These are phyloP conservation scores for Odontocolon sp. DNA, from an alignment of 2,888 invertebrate genomes.

Conservation along the genomic window DNA sequence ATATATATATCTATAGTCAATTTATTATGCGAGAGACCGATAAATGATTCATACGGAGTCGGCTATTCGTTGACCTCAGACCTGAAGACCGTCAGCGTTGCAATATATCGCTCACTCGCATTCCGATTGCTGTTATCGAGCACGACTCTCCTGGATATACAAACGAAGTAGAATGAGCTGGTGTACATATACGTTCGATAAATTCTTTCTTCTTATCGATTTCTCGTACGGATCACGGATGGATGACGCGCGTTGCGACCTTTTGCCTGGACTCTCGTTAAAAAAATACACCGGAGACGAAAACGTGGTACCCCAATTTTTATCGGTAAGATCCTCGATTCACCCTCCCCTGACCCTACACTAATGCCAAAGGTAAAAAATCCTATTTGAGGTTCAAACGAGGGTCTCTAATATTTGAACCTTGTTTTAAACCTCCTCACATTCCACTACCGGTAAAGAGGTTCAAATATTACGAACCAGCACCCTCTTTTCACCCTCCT, in stretches of 20 bases:
- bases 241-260: slow-evolving; percentile 32
- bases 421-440: too few relatives aligned
- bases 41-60: slow-evolving; percentile 6
- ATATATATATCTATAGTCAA: too few relatives aligned
- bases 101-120: slow-evolving; percentile 12
- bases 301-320: too few relatives aligned
- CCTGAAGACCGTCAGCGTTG: neutral
- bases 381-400: too few relatives aligned
- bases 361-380: too few relatives aligned
- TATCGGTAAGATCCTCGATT: too few relatives aligned
- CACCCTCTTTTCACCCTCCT: too few relatives aligned
- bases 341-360: too few relatives aligned
- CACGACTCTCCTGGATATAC: neutral
- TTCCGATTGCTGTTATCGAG: slow-evolving; percentile 19
- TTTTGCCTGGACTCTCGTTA: slow-evolving; percentile 5
- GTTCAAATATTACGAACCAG: too few relatives aligned
- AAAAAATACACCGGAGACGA: neutral
- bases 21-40: neutral
- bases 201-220: slow-evolving; percentile 1
- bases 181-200: slow-evolving; percentile 4
- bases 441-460: too few relatives aligned
- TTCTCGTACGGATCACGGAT: slow-evolving; percentile 2
- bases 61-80: slow-evolving; percentile 24
- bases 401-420: too few relatives aligned
- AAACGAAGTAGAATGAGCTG: neutral